Base-by-base conservation (phyloP, 2,888 invertebrate genomes). In the Chirona hameri region DNA sequence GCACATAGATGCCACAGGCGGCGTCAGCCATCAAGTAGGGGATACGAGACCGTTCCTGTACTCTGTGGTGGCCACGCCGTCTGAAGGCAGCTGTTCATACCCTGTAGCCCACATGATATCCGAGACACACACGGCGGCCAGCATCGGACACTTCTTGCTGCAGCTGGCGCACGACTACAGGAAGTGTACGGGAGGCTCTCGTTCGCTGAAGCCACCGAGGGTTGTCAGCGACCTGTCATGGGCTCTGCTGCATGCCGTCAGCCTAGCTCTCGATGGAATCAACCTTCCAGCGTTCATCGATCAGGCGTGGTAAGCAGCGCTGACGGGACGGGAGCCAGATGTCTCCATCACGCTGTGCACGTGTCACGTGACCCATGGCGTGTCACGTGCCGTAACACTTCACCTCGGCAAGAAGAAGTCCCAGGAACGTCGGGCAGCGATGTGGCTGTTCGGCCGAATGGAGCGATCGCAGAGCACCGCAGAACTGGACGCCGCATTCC, bases 151-250 rank as follows among this genome's bases (percentile, higher is more conserved):
- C 52, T 52, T 52, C 18, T 12, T 52, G 52, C 24, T 7, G 24
- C 60, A 60, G 24, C 18, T 60, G 21, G 21, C 24, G 0, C 60
- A 60, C 18, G 24, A 24, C 24, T 60, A 21, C 24, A 12, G 60
- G 18, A 14, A 18, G 7, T 60, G 60, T 24, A 9, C 60, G 18
- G 60, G 60, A 60, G 60, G 60, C 18, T 60, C 24, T 9, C 60
- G 60, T 21, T 24, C 14, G 24, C 24, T 60, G 21, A 14, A 7
- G 60, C 60, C 60, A 60, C 60, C 60, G 24, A 18, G 60, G 60
- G 60, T 60, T 1, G 60, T 60, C 18, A 60, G 24, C 14, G 60
- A 60, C 91, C 15, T 60, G 60, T 60, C 60, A 2, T 60, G 60
- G 60, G 60, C 60, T 24, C 21, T 60, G 24, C 60, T 60, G 1